Evolutionary conservation across 2,888 invertebrate species (phyloP).

Genomic region (Digitonthophagus gazella): DNA sequence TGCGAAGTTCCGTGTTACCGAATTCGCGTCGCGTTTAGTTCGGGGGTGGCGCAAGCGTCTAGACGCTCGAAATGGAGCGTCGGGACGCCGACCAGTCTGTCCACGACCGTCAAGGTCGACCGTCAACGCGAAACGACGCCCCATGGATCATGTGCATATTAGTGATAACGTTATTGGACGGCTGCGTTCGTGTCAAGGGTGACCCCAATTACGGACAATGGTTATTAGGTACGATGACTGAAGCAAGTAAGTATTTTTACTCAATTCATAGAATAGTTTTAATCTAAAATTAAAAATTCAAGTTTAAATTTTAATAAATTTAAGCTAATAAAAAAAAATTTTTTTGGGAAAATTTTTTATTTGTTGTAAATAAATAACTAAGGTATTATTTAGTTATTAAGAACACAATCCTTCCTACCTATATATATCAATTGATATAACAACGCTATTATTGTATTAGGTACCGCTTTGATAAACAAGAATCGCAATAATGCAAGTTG

Average conservation of each 20-base stretch:
- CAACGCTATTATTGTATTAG: background rate
- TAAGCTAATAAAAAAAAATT: no score
- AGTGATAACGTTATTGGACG: constrained; percentile 1
- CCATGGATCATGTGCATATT: background rate
- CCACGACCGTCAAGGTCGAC: constrained; percentile 48
- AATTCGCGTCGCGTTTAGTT: background rate
- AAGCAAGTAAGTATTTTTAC: background rate
- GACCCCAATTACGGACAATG: background rate
- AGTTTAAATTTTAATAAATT: no score
- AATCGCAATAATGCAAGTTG: no score
- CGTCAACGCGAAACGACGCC: constrained; percentile 12
- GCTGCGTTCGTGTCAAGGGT: background rate
- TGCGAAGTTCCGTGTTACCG: constrained; percentile 4
- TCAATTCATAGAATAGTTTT: background rate
- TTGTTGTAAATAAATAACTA: no score
- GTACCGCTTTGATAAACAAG: background rate
- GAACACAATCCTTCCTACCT: background rate
- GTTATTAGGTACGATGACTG: background rate
- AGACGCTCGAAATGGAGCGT: constrained; percentile 40
- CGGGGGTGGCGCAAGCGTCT: constrained; percentile 44
- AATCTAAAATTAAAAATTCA: no score
- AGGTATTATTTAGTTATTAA: background rate
- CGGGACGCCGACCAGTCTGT: constrained; percentile 50
- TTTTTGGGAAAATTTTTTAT: no score
- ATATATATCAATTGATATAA: background rate